Conservation (phyloP, 2,888 invertebrate species). For the Hemithea aestivaria region DNA sequence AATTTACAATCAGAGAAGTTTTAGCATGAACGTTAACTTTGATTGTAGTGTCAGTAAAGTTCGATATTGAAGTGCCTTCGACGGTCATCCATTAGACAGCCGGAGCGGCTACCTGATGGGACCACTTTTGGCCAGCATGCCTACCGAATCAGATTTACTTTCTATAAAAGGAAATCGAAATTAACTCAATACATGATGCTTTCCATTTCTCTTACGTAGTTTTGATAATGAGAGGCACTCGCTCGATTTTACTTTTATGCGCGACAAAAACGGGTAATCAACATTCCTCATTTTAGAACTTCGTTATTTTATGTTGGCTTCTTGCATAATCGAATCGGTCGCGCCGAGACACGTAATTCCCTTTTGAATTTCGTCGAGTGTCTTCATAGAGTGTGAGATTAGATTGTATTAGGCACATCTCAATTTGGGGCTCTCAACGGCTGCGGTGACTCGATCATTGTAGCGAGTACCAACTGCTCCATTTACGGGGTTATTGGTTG, state of each 20-base stretch:
- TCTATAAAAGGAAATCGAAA: slow-evolving; percentile 78
- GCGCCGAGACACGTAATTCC: slow-evolving; percentile 17
- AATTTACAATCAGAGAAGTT: background rate
- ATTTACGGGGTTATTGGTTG: slow-evolving; percentile 58
- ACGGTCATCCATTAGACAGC: slow-evolving; percentile 4
- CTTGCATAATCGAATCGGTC: slow-evolving; percentile 23
- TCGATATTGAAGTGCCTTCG: background rate
- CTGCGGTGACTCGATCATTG: slow-evolving; percentile 44
- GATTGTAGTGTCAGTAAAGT: slow-evolving; percentile 1
- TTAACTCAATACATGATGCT: slow-evolving; percentile 68
- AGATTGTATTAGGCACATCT: slow-evolving; percentile 51
- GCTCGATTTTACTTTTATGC: slow-evolving; percentile 59
- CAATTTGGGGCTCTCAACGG: slow-evolving; percentile 50
- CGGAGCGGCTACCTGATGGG: slow-evolving; percentile 40
- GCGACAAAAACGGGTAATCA: slow-evolving; percentile 41
- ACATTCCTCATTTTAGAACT: slow-evolving; percentile 42
- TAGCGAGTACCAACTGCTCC: slow-evolving; percentile 48
- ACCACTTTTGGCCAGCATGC: slow-evolving; percentile 39
- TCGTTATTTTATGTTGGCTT: slow-evolving; percentile 17
- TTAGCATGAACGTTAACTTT: slow-evolving; percentile 1
- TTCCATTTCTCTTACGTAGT: slow-evolving; percentile 72
- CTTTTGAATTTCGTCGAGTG: slow-evolving; percentile 34
- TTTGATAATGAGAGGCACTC: slow-evolving; percentile 61
- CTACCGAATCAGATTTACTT: slow-evolving; percentile 69
- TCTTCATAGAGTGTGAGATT: slow-evolving; percentile 49